Evolutionary conservation across 1,140 invertebrate species (phyloP), one percentile per base, ranked within the genome.

Genomic region (honey bee (Apis mellifera)): DNA sequence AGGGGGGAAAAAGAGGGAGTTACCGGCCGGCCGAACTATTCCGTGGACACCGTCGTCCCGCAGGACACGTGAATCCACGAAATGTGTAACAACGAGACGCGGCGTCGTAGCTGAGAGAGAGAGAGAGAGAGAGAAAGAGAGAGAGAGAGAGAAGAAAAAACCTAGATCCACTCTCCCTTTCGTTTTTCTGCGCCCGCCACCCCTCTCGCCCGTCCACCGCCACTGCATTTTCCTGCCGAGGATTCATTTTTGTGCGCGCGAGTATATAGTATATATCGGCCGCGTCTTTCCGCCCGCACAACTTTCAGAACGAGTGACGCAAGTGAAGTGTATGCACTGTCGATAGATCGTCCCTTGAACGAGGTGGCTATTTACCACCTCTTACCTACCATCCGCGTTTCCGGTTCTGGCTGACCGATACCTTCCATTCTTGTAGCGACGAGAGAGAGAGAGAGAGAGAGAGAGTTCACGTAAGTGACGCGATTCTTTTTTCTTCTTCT

Each of bases 1-100:
- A 64, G 70, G 15, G 68, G 68, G 69, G 79, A 84, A 86, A 80
- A 84, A 80, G 84, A 52, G 75, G 85, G 84, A 86, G 84, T 80
- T 76, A 54, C 64, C 80, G 73, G 72, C 59, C 23, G 60, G 66
- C 52, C 62, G 72, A 42, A 73, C 82, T 87, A 87, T 86, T 86
- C 84, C 76, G 76, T 80, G 50, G 81, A 66, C 81, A 71, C 84
- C 68, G 76, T 72, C 68, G 76, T 72, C 71, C 54, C 62, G 72
- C 84, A 83, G 66, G 72, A 87, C 86, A 77, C 73, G 73, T 74
- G 79, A 86, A 83, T 78, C 83, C 32, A 52, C 65, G 55, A 86
- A 73, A 83, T 79, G 81, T 83, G 75, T 74, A 81, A 84, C 68
- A 42, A 42, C 32, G 32, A 42, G 60, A n/a, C n/a, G n/a, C 68